phyloP scores from a whole-genome alignment of 1,140 invertebrate genomes.

The Marisa cornuarietis region DNA sequence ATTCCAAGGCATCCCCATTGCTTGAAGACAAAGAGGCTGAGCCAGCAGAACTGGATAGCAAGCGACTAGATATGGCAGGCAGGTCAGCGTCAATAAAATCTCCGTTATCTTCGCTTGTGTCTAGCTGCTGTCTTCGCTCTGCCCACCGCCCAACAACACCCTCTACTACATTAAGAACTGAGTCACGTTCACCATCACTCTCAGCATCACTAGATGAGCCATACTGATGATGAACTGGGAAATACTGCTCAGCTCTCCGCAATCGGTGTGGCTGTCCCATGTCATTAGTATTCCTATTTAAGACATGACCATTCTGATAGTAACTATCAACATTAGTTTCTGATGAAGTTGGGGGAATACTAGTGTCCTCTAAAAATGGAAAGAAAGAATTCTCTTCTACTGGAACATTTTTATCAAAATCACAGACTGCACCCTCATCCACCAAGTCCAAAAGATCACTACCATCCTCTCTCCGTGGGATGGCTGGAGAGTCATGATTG shows the following conservation, averaged over 20 bases:
- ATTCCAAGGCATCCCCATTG: constrained; percentile 44
- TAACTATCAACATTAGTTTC: neutral
- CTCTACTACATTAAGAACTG: neutral
- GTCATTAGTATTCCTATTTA: neutral
- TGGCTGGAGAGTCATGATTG: too few relatives aligned
- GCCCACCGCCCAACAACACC: neutral
- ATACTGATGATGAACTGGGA: neutral
- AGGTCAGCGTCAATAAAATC: constrained; percentile 62
- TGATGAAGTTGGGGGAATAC: neutral
- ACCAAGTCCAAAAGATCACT: constrained; percentile 28
- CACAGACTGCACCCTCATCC: constrained; percentile 44
- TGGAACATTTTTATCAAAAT: constrained; percentile 36
- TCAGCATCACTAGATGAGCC: constrained; percentile 5
- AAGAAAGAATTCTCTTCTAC: constrained; percentile 22
- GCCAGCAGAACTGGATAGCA: constrained; percentile 53
- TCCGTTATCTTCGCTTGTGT: constrained; percentile 55
- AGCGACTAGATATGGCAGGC: constrained; percentile 45
- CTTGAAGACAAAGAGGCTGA: constrained; percentile 45
- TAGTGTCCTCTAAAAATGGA: constrained; percentile 8
- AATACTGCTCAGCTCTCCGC: neutral
- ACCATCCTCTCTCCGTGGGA: constrained; percentile 14
- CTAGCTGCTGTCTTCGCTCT: constrained; percentile 9
- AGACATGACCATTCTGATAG: constrained; percentile 14
- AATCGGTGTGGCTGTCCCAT: neutral
- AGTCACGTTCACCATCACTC: neutral